Conservation (phyloP, 2,888 invertebrate genomes). For the Fragum fragum region DNA sequence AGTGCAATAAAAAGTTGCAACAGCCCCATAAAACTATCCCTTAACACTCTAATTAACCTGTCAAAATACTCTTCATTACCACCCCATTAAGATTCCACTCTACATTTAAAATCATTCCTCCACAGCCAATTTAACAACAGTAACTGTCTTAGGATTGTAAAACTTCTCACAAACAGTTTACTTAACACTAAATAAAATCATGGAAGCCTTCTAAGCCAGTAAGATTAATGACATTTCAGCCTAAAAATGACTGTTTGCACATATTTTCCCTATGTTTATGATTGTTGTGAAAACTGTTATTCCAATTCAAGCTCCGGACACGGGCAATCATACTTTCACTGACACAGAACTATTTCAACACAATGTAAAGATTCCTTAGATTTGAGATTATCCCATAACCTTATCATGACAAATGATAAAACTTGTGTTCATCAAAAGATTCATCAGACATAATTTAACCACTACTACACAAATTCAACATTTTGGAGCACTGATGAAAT, state of each 20-base stretch:
- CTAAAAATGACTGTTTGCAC: slow-evolving; percentile 54
- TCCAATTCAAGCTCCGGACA: slow-evolving; percentile 43
- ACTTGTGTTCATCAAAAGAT: too few species aligned
- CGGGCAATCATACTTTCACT: slow-evolving; percentile 14
- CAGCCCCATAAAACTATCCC: slow-evolving; percentile 20
- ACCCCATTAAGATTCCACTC: slow-evolving; percentile 32
- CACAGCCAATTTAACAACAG: slow-evolving; percentile 30
- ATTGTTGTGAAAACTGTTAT: slow-evolving; percentile 72
- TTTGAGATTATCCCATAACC: neutral
- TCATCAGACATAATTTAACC: too few species aligned
- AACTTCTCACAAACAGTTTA: slow-evolving; percentile 28
- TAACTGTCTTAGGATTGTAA: slow-evolving; percentile 24
- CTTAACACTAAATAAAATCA: slow-evolving; percentile 23
- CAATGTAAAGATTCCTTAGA: neutral
- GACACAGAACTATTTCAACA: slow-evolving; percentile 21
- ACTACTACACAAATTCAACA: too few species aligned
- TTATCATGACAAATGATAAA: neutral
- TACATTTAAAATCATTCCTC: slow-evolving; percentile 17
- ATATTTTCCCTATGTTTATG: slow-evolving; percentile 64
- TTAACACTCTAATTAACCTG: slow-evolving; percentile 20
- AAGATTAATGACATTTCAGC: slow-evolving; percentile 26
- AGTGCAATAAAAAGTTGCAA: slow-evolving; percentile 17
- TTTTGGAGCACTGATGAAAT: too few species aligned
- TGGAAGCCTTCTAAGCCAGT: neutral
- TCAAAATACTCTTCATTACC: slow-evolving; percentile 17